Percentiles rank a stretch among this genome's conserved stretches.
phyloP scores from a whole-genome alignment of 1,140 invertebrate genomes.

The Pollicipes pollicipes region DNA sequence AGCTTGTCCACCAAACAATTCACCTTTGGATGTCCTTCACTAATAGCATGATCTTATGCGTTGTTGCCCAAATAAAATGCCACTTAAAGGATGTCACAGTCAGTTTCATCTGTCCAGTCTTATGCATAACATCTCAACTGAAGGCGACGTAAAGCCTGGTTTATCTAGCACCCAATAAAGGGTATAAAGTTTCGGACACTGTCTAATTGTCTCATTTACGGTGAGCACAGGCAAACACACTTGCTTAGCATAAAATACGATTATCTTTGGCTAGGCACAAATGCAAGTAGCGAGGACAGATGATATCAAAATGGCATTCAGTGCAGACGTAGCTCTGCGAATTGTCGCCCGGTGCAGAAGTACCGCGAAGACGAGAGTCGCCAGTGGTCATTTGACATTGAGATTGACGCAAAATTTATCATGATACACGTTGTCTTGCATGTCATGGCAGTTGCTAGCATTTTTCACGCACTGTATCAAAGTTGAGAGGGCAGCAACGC shows the following conservation, averaged over 20 bases:
- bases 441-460: no score
- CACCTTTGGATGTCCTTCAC: background rate
- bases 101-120: background rate
- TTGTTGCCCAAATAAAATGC: background rate
- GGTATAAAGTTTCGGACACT: background rate
- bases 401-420: no score
- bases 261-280: background rate
- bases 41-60: background rate
- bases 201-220: slow-evolving; percentile 2
- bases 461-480: no score
- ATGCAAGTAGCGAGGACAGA: background rate
- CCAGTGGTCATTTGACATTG: no score
- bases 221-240: background rate
- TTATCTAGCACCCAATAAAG: background rate
- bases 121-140: background rate
- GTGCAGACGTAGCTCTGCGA: background rate
- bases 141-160: background rate
- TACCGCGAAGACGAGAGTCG: no score
- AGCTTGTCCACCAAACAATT: background rate
- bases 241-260: slow-evolving; percentile 2
- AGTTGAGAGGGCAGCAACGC: no score
- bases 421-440: no score
- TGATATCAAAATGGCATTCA: background rate
- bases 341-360: no score
- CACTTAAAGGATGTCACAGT: background rate